Evolutionary conservation across 2,797 vertebrate genomes (phyloP).

Genomic region (Melanotaenia parkinsoni): DNA sequence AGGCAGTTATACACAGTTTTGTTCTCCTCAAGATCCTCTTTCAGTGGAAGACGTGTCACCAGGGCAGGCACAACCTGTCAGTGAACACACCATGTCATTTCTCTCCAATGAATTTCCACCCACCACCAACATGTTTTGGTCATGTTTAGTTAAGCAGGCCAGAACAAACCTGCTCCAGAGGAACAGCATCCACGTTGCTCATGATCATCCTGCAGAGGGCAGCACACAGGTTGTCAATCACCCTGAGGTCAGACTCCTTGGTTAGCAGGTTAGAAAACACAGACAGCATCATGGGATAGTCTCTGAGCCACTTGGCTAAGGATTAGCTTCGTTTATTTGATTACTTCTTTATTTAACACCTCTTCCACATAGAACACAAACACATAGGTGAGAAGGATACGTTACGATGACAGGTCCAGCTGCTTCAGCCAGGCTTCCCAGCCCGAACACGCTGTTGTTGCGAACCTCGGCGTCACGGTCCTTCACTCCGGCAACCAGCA

Average conservation of each 20-base stretch:
- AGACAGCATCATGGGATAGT: constrained; percentile 89
- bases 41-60: constrained; percentile 84
- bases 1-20: constrained; percentile 87
- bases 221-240: constrained; percentile 91
- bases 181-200: constrained; percentile 81
- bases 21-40: constrained; percentile 91
- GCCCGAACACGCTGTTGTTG: constrained; percentile 89
- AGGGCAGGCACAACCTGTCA: constrained; percentile 88
- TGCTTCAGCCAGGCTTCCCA: constrained; percentile 88
- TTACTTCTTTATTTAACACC: not conserved
- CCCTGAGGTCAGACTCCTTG: constrained; percentile 84
- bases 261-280: constrained; percentile 87
- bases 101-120: too few relatives aligned
- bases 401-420: constrained; percentile 81
- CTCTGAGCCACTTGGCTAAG: constrained; percentile 79
- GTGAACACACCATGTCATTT: constrained; percentile 4
- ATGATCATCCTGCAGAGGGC: constrained; percentile 90
- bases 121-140: too few relatives aligned
- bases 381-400: constrained; percentile 84
- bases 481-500: constrained; percentile 80
- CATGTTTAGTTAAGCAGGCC: too few relatives aligned
- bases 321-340: constrained; percentile 18
- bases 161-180: constrained; percentile 86
- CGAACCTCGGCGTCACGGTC: constrained; percentile 89
- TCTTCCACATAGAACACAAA: not conserved